phyloP scores from a whole-genome alignment of 2,888 invertebrate genomes.

The Ferdinandea cuprea region DNA sequence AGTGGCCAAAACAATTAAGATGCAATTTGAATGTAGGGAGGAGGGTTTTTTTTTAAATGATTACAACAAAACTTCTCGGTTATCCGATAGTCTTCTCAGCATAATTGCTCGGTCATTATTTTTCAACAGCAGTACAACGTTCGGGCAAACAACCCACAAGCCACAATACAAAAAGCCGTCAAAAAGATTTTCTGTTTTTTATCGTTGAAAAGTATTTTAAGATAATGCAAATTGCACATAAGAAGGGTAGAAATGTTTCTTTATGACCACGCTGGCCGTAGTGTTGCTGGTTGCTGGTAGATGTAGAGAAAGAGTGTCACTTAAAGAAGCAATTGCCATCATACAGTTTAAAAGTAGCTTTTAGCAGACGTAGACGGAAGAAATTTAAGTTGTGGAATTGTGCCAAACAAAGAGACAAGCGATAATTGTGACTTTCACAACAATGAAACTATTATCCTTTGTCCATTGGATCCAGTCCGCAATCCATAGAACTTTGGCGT shows the following conservation, averaged over 20 bases:
- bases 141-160: constrained; percentile 17
- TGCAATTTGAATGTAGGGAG: constrained; percentile 41
- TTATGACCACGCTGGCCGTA: constrained; percentile 9
- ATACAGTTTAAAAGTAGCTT: constrained; percentile 32
- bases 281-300: too few species aligned
- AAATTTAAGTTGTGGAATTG: constrained; percentile 44
- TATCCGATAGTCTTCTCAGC: constrained; percentile 26
- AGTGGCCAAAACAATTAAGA: constrained; percentile 27
- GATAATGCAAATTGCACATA: constrained; percentile 53
- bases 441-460: constrained; percentile 58
- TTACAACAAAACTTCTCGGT: constrained; percentile 30
- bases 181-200: constrained; percentile 23
- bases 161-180: constrained; percentile 22
- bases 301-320: constrained; percentile 4
- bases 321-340: constrained; percentile 28
- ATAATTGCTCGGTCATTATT: constrained; percentile 53
- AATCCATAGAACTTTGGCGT: constrained; percentile 36
- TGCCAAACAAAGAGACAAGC: constrained; percentile 43
- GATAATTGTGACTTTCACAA: constrained; percentile 63
- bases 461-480: constrained; percentile 39
- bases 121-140: constrained; percentile 5
- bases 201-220: constrained; percentile 32
- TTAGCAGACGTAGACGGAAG: constrained; percentile 37
- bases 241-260: constrained; percentile 16
- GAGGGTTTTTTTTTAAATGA: constrained; percentile 50